These are phyloP conservation scores for Orchestia grillus DNA, from an alignment of 1,140 invertebrate genomes.

Conservation along the genomic window DNA sequence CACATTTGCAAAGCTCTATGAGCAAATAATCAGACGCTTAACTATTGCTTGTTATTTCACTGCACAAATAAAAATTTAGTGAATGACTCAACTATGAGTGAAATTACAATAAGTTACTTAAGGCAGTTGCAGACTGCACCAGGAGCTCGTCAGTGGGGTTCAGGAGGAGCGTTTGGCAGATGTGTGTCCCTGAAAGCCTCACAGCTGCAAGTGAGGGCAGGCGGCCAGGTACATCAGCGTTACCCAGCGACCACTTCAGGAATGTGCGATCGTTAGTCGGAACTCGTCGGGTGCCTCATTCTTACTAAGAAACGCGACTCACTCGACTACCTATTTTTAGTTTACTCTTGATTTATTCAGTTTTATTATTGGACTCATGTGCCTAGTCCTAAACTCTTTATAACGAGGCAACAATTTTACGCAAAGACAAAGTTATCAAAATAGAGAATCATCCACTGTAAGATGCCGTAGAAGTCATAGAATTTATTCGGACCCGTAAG, in stretches of 20 bases:
- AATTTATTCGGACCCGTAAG: no score
- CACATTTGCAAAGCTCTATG: not conserved
- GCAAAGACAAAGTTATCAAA: no score
- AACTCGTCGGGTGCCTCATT: not conserved
- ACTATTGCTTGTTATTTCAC: not conserved
- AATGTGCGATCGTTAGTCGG: conserved; percentile 23
- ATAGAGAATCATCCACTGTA: no score
- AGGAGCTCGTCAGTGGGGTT: not conserved
- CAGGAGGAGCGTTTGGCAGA: not conserved
- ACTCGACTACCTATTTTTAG: no score
- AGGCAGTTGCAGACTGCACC: not conserved
- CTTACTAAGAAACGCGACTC: no score
- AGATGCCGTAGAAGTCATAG: no score
- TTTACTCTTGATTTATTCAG: no score
- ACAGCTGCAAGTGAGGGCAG: not conserved
- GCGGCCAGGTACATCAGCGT: not conserved
- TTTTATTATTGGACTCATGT: no score
- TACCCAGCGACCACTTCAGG: not conserved
- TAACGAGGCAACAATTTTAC: no score
- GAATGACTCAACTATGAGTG: not conserved
- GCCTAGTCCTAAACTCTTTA: no score
- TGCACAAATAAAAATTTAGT: not conserved
- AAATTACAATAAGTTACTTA: not conserved
- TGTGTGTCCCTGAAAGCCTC: no score
- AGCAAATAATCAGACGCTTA: not conserved